These are phyloP conservation scores for Caenorhabditis zanzibari DNA, from an alignment of 2,888 invertebrate genomes.

Conservation along the genomic window DNA sequence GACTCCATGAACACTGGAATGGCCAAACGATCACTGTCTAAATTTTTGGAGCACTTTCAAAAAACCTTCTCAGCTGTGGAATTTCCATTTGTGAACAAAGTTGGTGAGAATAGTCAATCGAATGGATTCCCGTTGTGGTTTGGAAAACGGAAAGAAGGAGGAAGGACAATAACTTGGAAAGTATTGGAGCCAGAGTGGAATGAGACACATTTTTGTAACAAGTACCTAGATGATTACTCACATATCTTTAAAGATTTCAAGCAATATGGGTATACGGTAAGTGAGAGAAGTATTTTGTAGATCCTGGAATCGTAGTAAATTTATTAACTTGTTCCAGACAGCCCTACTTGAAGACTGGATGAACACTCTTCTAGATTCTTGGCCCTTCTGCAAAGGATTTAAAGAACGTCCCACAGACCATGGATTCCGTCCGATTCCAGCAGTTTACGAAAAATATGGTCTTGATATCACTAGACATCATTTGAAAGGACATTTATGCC, in stretches of 20 bases:
- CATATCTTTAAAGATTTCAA: conserved; percentile 56
- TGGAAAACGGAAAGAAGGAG: conserved; percentile 27
- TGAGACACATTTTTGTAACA: conserved; percentile 30
- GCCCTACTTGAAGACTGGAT: conserved; percentile 55
- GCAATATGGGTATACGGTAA: conserved; percentile 54
- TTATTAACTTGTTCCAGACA: too few species aligned
- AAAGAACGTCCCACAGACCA: conserved; percentile 63
- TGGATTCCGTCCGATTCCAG: conserved; percentile 60
- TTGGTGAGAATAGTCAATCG: conserved; percentile 70
- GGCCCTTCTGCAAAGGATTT: conserved; percentile 72
- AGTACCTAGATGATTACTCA: conserved; percentile 43
- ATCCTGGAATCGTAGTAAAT: not conserved
- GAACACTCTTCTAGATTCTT: conserved; percentile 63
- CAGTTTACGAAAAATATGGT: conserved; percentile 6
- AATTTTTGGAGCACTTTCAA: conserved; percentile 40
- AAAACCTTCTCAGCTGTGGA: conserved; percentile 47
- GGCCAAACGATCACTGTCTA: conserved; percentile 37
- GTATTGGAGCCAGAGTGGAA: conserved; percentile 26
- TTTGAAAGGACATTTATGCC: conserved; percentile 31
- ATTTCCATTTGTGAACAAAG: conserved; percentile 71
- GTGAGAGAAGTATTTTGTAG: not conserved
- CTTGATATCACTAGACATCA: conserved; percentile 20
- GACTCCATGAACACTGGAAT: conserved; percentile 6
- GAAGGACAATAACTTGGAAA: not conserved
- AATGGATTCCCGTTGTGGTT: conserved; percentile 69